Evolutionary conservation across 53 echinoderm and acorn worm genomes (phyloP).

Genomic region (Echinometra lucunter): DNA sequence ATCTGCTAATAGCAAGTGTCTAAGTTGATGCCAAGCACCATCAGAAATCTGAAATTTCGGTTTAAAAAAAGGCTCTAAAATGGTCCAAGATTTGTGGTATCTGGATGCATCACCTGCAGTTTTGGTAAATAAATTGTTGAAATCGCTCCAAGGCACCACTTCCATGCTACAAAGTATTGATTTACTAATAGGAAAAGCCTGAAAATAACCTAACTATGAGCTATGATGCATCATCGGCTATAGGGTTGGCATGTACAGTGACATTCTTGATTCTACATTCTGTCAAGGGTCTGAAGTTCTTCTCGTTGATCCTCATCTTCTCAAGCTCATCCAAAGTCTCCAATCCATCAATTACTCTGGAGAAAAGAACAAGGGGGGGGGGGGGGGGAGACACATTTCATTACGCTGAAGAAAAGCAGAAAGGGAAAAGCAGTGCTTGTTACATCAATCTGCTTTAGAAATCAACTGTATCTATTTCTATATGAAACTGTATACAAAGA

Average conservation of each 20-base stretch:
- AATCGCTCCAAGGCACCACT: too few species aligned
- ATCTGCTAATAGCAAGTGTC: too few species aligned
- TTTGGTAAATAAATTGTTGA: too few species aligned
- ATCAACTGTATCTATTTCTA: too few species aligned
- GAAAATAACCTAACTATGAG: not conserved
- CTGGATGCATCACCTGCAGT: too few species aligned
- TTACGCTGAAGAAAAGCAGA: too few species aligned
- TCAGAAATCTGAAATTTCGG: too few species aligned
- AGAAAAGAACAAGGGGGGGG: not conserved
- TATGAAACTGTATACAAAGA: too few species aligned
- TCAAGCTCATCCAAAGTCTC: conserved; percentile 94
- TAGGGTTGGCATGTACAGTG: conserved; percentile 97
- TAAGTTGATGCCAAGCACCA: too few species aligned
- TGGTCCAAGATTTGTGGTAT: too few species aligned
- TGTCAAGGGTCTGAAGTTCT: conserved; percentile 84
- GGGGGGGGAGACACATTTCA: too few species aligned
- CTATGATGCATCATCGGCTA: conserved; percentile 81
- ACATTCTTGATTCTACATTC: conserved; percentile 77
- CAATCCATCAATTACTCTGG: conserved; percentile 93
- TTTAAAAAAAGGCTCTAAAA: too few species aligned
- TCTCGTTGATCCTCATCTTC: conserved; percentile 92
- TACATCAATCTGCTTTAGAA: not conserved
- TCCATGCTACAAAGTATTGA: not conserved
- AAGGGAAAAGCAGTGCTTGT: not conserved
- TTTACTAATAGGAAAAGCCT: not conserved